Evolutionary conservation across 2,797 vertebrate species (phyloP).

Genomic region (Epinephelus coioides): DNA sequence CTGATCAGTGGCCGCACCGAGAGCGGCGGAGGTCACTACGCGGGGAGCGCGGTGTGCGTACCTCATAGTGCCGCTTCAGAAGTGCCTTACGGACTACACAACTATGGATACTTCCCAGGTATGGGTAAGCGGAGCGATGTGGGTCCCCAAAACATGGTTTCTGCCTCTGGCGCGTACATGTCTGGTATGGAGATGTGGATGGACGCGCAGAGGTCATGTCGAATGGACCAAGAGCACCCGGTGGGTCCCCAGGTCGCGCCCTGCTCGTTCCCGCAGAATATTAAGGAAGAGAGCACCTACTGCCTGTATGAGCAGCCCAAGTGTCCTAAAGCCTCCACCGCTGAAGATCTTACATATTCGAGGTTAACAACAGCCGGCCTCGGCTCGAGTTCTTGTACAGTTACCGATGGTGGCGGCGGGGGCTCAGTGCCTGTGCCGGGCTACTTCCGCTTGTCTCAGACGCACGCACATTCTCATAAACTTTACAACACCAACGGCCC

Average conservation of each 20-base stretch:
- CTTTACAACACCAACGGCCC: conserved; percentile 89
- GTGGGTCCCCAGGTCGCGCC: conserved; percentile 88
- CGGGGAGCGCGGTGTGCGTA: conserved; percentile 92
- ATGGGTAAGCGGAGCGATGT: conserved; percentile 91
- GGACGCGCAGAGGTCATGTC: conserved; percentile 94
- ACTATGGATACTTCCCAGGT: conserved; percentile 96
- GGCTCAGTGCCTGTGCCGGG: conserved; percentile 95
- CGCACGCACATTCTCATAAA: conserved; percentile 94
- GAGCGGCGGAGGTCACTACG: conserved; percentile 91
- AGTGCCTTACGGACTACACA: conserved; percentile 95
- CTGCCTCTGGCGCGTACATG: conserved; percentile 90
- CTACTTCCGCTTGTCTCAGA: conserved; percentile 99
- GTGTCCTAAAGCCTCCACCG: conserved; percentile 91
- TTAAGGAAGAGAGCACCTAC: conserved; percentile 98
- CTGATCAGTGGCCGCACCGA: conserved; percentile 95
- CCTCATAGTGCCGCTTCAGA: conserved; percentile 89
- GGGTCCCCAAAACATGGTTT: conserved; percentile 87
- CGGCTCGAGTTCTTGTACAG: conserved; percentile 87
- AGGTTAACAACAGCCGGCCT: conserved; percentile 82
- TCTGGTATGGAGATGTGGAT: conserved; percentile 97
- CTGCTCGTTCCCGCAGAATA: conserved; percentile 95
- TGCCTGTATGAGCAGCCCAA: conserved; percentile 97
- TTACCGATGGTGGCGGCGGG: conserved; percentile 81
- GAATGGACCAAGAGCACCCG: conserved; percentile 90
- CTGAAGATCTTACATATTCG: conserved; percentile 91